Base-by-base conservation (phyloP, 2,113 vertebrate species). In the Peromyscus leucopus region DNA sequence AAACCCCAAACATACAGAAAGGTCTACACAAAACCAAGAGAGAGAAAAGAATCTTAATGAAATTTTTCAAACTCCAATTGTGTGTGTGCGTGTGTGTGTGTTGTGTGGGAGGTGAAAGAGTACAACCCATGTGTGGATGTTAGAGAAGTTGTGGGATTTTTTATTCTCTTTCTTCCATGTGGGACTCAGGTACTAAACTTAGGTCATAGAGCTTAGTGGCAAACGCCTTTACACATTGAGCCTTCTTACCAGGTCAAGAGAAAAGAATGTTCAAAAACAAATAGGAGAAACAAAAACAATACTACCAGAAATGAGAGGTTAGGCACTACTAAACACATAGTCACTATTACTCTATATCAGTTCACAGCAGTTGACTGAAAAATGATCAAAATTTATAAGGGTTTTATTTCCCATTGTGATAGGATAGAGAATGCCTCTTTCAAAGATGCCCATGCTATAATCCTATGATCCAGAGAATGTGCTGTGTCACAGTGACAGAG, bases 341-440 rank as follows among this genome's bases (percentile, higher is more conserved):
- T 48, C 46, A 69, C 5, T 87, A 36, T 87, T 19, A 71, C 9
- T 69, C 46, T 69, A 7, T 15, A 55, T 31, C 24, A 61, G 26
- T 63, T 10, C n/a, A 46, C 1, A 42, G 69, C 19, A 71, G 31
- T 71, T 51, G 31, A 87, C 46, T 71, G 31, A 67, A 71, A 87
- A 87, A 22, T 87, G 46, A 87, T 9, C 11, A 17, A 82, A 76
- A 89, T 15, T 61, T 63, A 39, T 80, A 33, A 7, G 19, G 15
- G 69, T 94, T 69, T 92, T 92, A 86, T 76, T 55, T 71, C 16
- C 61, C 71, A 90, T 67, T 82, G 4, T 95, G 13, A 31, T 55
- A 92, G 13, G 33, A 84, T 33, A 15, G 39, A 65, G 55, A 86
- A 69, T 90, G 84, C 59, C 28, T 31, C 28, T 4, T 51, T 12